A percentile compares a stretch with the other conserved stretches of the same genome.
phyloP scores from a whole-genome alignment of 2,888 invertebrate genomes.

The Ditylenchus weischeri region DNA sequence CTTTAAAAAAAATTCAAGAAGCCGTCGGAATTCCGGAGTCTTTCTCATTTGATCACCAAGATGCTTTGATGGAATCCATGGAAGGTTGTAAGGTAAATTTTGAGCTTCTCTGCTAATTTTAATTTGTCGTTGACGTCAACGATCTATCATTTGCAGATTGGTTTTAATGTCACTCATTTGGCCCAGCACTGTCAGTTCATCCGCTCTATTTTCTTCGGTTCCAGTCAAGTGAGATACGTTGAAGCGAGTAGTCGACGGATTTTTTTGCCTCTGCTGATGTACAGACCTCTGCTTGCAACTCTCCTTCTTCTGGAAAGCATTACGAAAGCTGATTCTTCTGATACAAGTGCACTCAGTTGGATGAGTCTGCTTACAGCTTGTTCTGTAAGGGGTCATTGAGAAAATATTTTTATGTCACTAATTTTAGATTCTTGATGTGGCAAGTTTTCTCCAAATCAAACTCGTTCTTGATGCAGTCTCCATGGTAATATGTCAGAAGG shows the following conservation, averaged over 20 bases:
- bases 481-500: no score
- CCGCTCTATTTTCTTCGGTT: background rate
- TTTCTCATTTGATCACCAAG: background rate
- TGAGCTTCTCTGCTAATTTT: background rate
- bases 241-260: background rate
- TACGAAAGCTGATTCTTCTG: no score
- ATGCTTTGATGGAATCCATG: background rate
- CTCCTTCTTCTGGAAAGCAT: constrained; percentile 3
- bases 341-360: no score
- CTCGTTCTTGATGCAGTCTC: no score
- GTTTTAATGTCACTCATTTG: background rate
- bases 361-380: no score
- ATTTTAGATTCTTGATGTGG: constrained; percentile 10
- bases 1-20: no score
- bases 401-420: background rate
- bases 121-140: no score
- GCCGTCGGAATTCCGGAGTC: background rate
- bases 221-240: background rate
- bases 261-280: background rate
- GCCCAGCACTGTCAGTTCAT: constrained; percentile 9
- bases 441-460: no score
- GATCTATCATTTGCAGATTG: constrained; percentile 2
- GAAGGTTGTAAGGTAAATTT: constrained; percentile 5
- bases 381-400: background rate
- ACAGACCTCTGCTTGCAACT: constrained; percentile 3